Percentiles rank a stretch among this genome's conserved stretches.
Conservation (phyloP, 2,113 vertebrate species). For the Dipodomys spectabilis region DNA sequence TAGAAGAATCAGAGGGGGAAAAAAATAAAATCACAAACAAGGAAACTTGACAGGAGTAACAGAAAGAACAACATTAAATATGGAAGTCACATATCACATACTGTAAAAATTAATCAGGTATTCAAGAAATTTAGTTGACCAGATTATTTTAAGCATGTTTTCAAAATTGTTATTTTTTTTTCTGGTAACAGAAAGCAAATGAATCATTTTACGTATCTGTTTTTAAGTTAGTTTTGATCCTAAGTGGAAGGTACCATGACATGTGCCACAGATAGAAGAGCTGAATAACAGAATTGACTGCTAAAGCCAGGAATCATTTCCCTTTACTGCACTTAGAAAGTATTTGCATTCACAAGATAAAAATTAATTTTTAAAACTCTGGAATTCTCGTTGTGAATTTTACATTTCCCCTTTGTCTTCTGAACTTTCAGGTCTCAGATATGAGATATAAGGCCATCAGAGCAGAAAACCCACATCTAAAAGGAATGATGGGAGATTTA, state of each 20-base stretch:
- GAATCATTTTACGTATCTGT: background rate
- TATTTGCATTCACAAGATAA: background rate
- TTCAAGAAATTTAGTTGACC: conserved; percentile 19
- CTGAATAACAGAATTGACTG: background rate
- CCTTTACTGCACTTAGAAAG: background rate
- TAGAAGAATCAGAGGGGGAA: conserved; percentile 14
- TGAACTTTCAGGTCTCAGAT: conserved; percentile 80
- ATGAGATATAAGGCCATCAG: conserved; percentile 73
- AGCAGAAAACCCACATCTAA: conserved; percentile 83
- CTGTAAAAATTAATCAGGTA: conserved; percentile 30
- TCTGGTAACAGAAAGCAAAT: conserved; percentile 38
- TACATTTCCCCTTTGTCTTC: conserved; percentile 44
- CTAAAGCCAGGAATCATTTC: background rate
- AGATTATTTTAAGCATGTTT: background rate
- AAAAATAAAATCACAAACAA: conserved; percentile 30
- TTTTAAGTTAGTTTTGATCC: conserved; percentile 46
- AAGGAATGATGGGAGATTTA: conserved; percentile 82
- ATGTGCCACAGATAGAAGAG: background rate
- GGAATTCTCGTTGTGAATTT: background rate
- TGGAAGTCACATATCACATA: background rate
- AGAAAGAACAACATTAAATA: conserved; percentile 46
- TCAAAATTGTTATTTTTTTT: conserved; percentile 23
- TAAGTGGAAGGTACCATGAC: background rate
- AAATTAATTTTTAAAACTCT: background rate
- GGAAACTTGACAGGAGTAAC: conserved; percentile 1